Percentiles rank a stretch among this genome's conserved stretches.
phyloP scores from a whole-genome alignment of 2,113 vertebrate species.

The Peucedramus taeniatus region DNA sequence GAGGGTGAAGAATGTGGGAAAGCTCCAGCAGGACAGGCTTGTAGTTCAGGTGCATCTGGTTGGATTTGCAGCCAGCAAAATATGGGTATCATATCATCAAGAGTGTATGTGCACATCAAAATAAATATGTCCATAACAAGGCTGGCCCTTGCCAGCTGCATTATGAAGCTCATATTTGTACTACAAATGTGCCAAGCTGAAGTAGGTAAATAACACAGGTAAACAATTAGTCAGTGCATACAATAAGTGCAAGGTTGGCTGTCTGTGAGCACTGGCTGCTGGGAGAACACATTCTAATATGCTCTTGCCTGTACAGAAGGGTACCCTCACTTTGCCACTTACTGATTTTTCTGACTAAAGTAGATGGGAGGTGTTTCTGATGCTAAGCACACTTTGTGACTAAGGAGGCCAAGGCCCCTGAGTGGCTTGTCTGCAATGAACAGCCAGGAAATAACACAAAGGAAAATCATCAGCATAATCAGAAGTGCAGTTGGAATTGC shows the following conservation, averaged over 20 bases:
- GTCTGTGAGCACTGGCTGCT: not conserved
- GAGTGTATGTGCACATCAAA: not conserved
- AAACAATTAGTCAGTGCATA: not conserved
- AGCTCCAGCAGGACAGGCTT: not conserved
- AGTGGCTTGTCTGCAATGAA: not conserved
- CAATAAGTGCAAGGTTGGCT: not conserved
- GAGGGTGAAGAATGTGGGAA: not conserved
- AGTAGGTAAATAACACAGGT: not conserved
- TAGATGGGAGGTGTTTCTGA: not conserved
- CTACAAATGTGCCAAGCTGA: not conserved
- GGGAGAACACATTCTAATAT: fast-evolving
- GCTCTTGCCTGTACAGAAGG: not conserved
- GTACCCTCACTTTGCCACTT: not conserved
- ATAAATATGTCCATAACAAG: not conserved
- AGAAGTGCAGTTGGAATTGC: not conserved
- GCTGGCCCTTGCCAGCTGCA: not conserved
- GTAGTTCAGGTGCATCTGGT: not conserved
- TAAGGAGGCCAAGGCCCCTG: not conserved
- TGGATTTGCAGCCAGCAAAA: not conserved
- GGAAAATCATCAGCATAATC: not conserved
- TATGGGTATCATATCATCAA: fast-evolving
- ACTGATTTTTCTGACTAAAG: not conserved
- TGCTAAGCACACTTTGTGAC: not conserved
- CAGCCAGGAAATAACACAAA: not conserved
- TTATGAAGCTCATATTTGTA: not conserved